Percentiles rank a stretch among this genome's conserved stretches.
phyloP scores from a whole-genome alignment of 37 sponge, comb jelly and placozoan genomes.

The Agelas oroides region DNA sequence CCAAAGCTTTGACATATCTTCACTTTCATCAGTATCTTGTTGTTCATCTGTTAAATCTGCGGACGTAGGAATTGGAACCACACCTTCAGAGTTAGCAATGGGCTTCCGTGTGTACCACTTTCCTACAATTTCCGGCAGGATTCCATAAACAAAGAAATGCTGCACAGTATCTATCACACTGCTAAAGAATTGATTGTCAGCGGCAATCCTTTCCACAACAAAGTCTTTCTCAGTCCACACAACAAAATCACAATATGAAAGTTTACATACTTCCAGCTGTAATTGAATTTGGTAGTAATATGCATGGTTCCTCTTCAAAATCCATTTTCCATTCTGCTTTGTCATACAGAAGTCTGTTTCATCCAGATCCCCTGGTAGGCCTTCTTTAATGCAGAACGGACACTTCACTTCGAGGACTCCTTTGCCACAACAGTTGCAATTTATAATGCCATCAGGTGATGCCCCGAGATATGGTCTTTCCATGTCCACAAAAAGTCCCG shows the following conservation, averaged over 20 bases:
- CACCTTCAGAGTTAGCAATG: background rate
- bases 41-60: too few relatives aligned
- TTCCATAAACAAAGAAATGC: conserved; percentile 29
- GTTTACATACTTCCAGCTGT: conserved; percentile 51
- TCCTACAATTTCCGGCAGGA: conserved; percentile 29
- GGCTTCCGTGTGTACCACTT: conserved; percentile 17
- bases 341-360: conserved; percentile 24
- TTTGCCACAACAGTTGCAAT: conserved; percentile 43
- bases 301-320: conserved; percentile 40
- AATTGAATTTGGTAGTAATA: conserved; percentile 79
- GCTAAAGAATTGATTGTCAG: conserved; percentile 13
- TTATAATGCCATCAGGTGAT: conserved; percentile 49
- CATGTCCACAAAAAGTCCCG: conserved; percentile 39
- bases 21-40: too few relatives aligned
- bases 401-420: conserved; percentile 61
- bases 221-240: conserved; percentile 44
- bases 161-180: background rate
- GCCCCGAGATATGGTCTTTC: conserved; percentile 32
- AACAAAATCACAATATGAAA: conserved; percentile 50
- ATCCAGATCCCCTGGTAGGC: conserved; percentile 5
- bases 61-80: background rate
- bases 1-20: too few relatives aligned
- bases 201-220: conserved; percentile 30
- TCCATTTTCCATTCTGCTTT: conserved; percentile 12
- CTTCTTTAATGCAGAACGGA: conserved; percentile 31